Evolutionary conservation across 1,140 invertebrate species (phyloP).

Genomic region (Nephotettix cincticeps): DNA sequence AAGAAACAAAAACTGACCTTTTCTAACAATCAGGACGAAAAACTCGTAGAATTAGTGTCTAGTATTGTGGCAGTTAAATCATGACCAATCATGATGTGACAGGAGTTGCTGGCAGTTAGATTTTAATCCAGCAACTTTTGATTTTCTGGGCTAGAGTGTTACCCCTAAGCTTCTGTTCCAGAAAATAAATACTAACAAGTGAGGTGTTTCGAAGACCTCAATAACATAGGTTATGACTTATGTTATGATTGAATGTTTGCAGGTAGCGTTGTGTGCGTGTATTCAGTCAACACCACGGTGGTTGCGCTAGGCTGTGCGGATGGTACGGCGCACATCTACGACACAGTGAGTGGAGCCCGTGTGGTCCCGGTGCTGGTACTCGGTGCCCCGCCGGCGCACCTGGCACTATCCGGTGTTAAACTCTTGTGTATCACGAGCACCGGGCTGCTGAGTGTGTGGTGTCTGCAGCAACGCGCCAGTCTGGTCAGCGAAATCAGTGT

Average conservation of each 20-base stretch:
- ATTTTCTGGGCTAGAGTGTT: too few relatives aligned
- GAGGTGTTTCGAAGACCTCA: too few relatives aligned
- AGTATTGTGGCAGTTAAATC: too few relatives aligned
- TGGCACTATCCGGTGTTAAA: conserved; percentile 37
- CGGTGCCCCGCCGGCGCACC: conserved; percentile 55
- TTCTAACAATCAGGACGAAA: too few relatives aligned
- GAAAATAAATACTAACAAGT: too few relatives aligned
- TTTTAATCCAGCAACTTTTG: too few relatives aligned
- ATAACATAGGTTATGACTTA: too few relatives aligned
- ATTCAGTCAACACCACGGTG: conserved; percentile 53
- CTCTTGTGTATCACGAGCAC: conserved; percentile 20
- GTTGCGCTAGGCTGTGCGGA: conserved; percentile 65
- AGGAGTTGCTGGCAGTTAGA: too few relatives aligned
- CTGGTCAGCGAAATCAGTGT: not conserved
- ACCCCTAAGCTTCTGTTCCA: too few relatives aligned
- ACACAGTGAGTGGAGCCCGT: conserved; percentile 54
- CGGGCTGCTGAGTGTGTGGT: conserved; percentile 49
- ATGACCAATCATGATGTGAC: too few relatives aligned
- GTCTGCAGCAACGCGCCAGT: conserved; percentile 35
- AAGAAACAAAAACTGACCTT: too few relatives aligned
- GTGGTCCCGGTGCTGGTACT: conserved; percentile 63
- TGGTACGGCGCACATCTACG: conserved; percentile 62
- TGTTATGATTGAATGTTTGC: conserved; percentile 41
- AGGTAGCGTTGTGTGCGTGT: conserved; percentile 56
- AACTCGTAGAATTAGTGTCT: too few relatives aligned